Evolutionary conservation across 1,140 invertebrate genomes (phyloP), one percentile per base, ranked within the genome.

Genomic region (Penaeus vannamei): DNA sequence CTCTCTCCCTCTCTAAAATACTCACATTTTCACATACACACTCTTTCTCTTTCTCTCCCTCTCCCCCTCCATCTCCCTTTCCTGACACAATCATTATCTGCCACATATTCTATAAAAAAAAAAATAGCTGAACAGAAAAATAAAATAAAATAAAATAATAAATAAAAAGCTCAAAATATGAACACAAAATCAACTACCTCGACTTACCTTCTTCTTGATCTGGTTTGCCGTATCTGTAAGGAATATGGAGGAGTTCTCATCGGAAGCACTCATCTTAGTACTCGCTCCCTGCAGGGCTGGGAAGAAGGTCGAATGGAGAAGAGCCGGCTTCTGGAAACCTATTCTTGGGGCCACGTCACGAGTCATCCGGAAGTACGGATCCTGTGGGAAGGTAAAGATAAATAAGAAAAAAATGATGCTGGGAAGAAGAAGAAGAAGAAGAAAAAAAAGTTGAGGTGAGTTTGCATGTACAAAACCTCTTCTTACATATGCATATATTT

Each of bases 361-460:
- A 0, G 98, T 98, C 98, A 99, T 99, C 86, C 99, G 95, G 93
- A 99, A 99, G 93, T 99, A 99, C 0, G 99, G 99, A 94, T 99
- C 99, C 95, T 89, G 87, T 17, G 53, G 53, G 53, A 53, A 17
- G 53, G 17, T 17, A 53, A 53, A 17, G 14, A 53, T 53, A 14
- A 14, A 53, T 53, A 10, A 53, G 53, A 53, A 53, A 53, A n/a
- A n/a, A n/a, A n/a, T n/a, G n/a, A n/a, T 3, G 10, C 42, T 5
- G 10, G 10, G 10, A 46, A 46, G 10, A 46, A 46, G 10, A 46
- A 46, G 10, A 46, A 46, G 10, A 46, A 46, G 10, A 10, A 46
- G 10, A 46, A 46, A 5, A 10, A 10, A 46, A 46, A 10, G 3
- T 46, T 3, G 10, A 10, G 12, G 53, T 8, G 53, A 53, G 53